Conservation (phyloP, 1,140 invertebrate genomes). For the Papilio polytes region DNA sequence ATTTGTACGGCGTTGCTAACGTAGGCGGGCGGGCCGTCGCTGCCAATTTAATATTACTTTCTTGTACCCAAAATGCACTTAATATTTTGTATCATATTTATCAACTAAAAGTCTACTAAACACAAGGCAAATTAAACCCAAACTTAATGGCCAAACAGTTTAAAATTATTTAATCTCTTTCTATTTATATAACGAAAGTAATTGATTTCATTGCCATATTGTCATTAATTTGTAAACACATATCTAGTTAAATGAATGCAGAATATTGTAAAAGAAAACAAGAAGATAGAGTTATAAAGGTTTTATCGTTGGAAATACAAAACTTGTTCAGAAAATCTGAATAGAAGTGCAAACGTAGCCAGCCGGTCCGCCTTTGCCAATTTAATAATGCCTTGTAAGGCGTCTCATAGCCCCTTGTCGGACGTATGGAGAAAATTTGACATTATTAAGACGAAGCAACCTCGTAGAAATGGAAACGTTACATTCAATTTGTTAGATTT, state of each 20-base stretch:
- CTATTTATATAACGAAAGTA: too few species aligned
- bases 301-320: conserved; percentile 28
- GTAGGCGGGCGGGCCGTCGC: conserved; percentile 31
- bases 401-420: conserved; percentile 35
- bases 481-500: background rate
- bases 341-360: conserved; percentile 25
- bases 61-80: conserved; percentile 2
- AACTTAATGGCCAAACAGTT: too few species aligned
- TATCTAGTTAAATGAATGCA: too few species aligned
- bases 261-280: background rate
- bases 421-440: conserved; percentile 40
- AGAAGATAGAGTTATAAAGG: background rate
- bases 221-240: too few species aligned
- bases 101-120: background rate
- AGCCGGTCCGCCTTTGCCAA: conserved; percentile 35
- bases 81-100: conserved; percentile 1
- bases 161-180: too few species aligned
- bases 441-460: conserved; percentile 28
- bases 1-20: conserved; percentile 34
- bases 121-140: too few species aligned
- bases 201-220: too few species aligned
- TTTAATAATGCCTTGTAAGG: conserved; percentile 40
- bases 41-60: conserved; percentile 40
- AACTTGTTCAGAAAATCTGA: conserved; percentile 31
- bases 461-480: background rate